A percentile compares a stretch with the other conserved stretches of the same genome.
Evolutionary conservation across 2,113 vertebrate genomes (phyloP).

Genomic region (Neopipo cinnamomea): DNA sequence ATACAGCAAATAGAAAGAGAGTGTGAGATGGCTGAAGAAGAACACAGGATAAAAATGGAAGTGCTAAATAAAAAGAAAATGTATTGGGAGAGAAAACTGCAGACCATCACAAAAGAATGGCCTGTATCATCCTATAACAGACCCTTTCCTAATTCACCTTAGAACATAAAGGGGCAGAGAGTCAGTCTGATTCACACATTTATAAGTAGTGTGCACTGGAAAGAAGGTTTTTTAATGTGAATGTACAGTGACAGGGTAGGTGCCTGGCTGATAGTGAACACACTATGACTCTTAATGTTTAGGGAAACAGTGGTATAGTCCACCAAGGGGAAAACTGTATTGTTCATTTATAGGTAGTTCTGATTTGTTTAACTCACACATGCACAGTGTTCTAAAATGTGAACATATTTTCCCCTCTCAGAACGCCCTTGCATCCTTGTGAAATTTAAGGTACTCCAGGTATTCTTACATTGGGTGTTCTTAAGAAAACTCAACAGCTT

Average conservation of each 20-base stretch:
- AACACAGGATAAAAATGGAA: constrained; percentile 84
- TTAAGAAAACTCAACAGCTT: background rate
- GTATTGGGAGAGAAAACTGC: constrained; percentile 84
- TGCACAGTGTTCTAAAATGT: background rate
- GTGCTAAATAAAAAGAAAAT: constrained; percentile 87
- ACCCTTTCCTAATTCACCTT: constrained; percentile 82
- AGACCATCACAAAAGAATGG: constrained; percentile 83
- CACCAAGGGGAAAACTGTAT: background rate
- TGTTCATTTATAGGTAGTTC: constrained; percentile 23
- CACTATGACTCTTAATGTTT: background rate
- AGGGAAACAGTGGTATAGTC: background rate
- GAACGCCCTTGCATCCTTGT: background rate
- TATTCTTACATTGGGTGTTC: background rate
- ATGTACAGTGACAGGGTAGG: background rate
- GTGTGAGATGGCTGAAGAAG: constrained; percentile 84
- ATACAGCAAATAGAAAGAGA: constrained; percentile 84
- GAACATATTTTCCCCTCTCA: background rate
- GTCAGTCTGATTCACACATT: background rate
- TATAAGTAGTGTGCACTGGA: constrained; percentile 24
- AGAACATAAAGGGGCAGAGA: background rate
- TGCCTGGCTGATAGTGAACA: background rate
- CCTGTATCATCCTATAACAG: constrained; percentile 83
- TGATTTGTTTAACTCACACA: background rate
- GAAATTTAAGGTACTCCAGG: background rate
- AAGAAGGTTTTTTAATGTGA: constrained; percentile 2